phyloP scores from a whole-genome alignment of 2,888 invertebrate genomes.

The Gastracanthus pulcherrimus region DNA sequence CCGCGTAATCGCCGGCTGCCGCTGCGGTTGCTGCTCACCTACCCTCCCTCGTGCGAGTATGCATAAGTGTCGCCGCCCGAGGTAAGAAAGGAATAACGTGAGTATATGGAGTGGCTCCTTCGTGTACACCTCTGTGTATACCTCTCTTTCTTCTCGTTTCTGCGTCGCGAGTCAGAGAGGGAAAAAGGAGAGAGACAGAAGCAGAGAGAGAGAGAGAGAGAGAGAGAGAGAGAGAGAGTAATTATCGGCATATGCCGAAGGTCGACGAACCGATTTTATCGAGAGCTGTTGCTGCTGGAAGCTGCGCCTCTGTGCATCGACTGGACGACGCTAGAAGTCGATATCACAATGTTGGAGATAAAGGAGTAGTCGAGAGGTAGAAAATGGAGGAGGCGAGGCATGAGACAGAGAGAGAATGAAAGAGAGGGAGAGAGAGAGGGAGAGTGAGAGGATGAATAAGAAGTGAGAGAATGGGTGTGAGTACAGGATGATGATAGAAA shows the following conservation, averaged over 20 bases:
- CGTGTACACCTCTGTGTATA: neutral
- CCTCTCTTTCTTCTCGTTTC: conserved; percentile 48
- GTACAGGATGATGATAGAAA: too few species aligned
- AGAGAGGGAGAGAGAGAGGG: neutral
- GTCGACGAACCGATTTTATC: conserved; percentile 62
- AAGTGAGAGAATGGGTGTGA: too few species aligned
- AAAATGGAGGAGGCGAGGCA: too few species aligned
- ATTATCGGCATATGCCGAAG: conserved; percentile 67
- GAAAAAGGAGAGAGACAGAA: too few species aligned
- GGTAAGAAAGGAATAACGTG: conserved; percentile 54
- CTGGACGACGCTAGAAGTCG: neutral
- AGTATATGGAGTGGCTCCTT: conserved; percentile 1
- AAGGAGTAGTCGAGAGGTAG: neutral
- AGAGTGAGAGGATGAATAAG: neutral
- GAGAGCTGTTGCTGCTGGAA: conserved; percentile 51
- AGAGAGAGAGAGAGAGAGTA: conserved; percentile 58
- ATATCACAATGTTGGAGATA: neutral
- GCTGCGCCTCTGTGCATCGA: neutral
- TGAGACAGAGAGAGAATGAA: too few species aligned
- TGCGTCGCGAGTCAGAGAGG: conserved; percentile 38
- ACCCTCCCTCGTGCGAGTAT: neutral
- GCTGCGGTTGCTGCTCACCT: too few species aligned
- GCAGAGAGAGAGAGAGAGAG: too few species aligned
- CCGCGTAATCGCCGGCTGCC: conserved; percentile 30
- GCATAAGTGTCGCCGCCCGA: conserved; percentile 61